Evolutionary conservation across 2,888 invertebrate species (phyloP).

Genomic region (Pandemis heparana): DNA sequence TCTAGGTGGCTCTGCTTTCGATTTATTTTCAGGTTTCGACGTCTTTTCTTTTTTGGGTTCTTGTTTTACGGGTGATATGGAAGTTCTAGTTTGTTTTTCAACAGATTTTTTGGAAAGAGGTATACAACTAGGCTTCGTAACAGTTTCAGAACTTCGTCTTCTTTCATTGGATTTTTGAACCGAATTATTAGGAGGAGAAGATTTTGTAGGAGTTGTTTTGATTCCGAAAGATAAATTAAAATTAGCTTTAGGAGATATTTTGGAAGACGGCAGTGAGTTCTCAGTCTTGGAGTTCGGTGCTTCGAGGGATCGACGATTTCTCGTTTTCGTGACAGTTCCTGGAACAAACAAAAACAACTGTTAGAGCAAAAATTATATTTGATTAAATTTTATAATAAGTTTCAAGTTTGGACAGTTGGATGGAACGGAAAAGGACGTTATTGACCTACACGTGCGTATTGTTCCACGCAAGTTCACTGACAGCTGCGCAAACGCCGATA

Average conservation of each 20-base stretch:
- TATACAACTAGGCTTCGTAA: conserved; percentile 75
- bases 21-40: conserved; percentile 64
- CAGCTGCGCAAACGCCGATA: conserved; percentile 65
- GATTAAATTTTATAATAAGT: neutral
- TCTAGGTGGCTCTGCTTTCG: conserved; percentile 67
- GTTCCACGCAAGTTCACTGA: conserved; percentile 75
- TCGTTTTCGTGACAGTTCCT: conserved; percentile 73
- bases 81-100: conserved; percentile 66
- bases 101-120: conserved; percentile 74
- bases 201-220: conserved; percentile 68
- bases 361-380: neutral
- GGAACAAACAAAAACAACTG: conserved; percentile 64
- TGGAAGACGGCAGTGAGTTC: conserved; percentile 80
- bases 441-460: conserved; percentile 70
- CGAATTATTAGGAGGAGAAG: conserved; percentile 56
- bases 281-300: conserved; percentile 77
- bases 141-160: conserved; percentile 70
- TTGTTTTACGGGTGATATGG: conserved; percentile 73
- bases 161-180: conserved; percentile 68
- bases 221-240: conserved; percentile 72
- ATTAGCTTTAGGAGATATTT: conserved; percentile 76
- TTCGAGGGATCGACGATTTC: conserved; percentile 73
- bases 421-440: conserved; percentile 67
- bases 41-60: conserved; percentile 64
- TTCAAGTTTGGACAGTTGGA: conserved; percentile 10